Percentiles rank a stretch among this genome's conserved stretches.
Conservation (phyloP, 2,797 vertebrate species). For the Sebastes taczanowskii region DNA sequence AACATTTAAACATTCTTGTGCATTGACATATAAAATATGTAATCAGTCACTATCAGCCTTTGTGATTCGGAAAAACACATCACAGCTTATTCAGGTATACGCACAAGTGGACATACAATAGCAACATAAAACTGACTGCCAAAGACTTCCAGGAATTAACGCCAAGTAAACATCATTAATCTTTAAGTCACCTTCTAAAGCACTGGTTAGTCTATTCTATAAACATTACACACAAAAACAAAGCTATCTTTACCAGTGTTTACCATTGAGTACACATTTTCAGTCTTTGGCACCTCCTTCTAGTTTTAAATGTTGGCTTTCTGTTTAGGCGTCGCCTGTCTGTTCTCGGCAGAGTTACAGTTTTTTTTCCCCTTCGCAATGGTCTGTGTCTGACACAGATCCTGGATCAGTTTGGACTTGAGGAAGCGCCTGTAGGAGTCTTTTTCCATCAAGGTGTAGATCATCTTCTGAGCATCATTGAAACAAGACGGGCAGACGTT, state of each 20-base stretch:
- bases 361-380: constrained; percentile 73
- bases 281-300: constrained; percentile 27
- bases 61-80: neutral
- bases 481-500: constrained; percentile 84
- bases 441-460: constrained; percentile 93
- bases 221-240: neutral
- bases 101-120: neutral
- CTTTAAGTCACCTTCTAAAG: neutral
- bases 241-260: neutral
- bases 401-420: constrained; percentile 86
- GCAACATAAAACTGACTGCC: neutral
- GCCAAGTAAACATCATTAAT: neutral
- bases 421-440: constrained; percentile 95
- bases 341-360: constrained; percentile 22
- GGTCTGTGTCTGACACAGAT: constrained; percentile 62
- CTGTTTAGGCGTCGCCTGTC: constrained; percentile 68
- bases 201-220: neutral
- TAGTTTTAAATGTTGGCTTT: neutral
- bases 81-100: neutral
- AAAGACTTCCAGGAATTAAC: neutral
- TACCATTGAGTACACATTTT: neutral
- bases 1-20: neutral
- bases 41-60: neutral
- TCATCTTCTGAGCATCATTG: constrained; percentile 90
- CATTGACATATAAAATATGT: neutral